These are phyloP conservation scores for Melospiza melodia DNA, from an alignment of 2,113 vertebrate species.

Conservation along the genomic window DNA sequence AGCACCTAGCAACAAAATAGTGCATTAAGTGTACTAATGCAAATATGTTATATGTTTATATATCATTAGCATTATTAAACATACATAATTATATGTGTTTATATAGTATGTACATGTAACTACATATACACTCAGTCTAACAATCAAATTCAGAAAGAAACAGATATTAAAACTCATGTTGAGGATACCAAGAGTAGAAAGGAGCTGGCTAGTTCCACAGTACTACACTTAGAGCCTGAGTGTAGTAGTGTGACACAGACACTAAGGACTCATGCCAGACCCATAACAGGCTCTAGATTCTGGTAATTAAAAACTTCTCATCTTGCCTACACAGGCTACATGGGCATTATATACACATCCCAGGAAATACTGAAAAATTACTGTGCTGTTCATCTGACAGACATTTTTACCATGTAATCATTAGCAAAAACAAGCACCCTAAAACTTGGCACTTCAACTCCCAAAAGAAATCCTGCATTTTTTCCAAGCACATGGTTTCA, in stretches of 20 bases:
- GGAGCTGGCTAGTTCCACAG: background rate
- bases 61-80: background rate
- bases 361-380: background rate
- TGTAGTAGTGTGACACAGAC: background rate
- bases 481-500: rapidly evolving
- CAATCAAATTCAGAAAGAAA: background rate
- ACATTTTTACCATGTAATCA: background rate
- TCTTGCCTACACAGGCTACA: background rate
- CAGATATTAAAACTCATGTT: background rate
- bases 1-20: background rate
- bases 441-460: background rate
- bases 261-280: background rate
- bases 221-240: background rate
- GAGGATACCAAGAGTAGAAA: background rate
- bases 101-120: background rate
- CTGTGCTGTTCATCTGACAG: background rate
- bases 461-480: background rate
- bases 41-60: background rate
- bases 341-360: background rate
- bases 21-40: background rate
- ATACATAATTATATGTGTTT: too few relatives aligned
- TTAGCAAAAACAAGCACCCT: background rate
- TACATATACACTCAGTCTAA: background rate
- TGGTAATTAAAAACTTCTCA: background rate
- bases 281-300: background rate